A percentile compares a stretch with the other conserved stretches of the same genome.
Evolutionary conservation across 2,797 vertebrate species (phyloP).

Genomic region (Cossypha caffra): DNA sequence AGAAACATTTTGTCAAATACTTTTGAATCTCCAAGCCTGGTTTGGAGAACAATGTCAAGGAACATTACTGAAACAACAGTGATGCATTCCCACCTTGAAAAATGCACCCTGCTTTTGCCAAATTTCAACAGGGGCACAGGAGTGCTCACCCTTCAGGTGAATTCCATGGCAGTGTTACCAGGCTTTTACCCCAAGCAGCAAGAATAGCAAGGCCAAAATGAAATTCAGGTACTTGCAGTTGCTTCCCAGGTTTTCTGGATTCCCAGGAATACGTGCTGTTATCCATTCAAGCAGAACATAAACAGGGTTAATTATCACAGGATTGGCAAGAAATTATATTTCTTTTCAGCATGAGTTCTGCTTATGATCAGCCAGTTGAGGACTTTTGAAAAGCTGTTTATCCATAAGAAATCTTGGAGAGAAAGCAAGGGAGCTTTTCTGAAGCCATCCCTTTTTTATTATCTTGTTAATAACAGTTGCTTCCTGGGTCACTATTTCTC

Average conservation of each 20-base stretch:
- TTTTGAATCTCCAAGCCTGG: not conserved
- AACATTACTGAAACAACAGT: not conserved
- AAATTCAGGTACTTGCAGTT: not conserved
- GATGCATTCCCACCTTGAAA: not conserved
- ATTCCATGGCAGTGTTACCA: not conserved
- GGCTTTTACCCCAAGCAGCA: not conserved
- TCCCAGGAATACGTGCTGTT: not conserved
- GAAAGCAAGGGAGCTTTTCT: not conserved
- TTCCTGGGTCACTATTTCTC: not conserved
- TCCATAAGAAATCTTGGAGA: not conserved
- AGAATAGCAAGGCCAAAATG: not conserved
- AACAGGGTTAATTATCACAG: conserved; percentile 43
- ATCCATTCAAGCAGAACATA: conserved; percentile 17
- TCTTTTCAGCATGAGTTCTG: not conserved
- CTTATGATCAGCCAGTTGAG: not conserved
- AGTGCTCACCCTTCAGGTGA: not conserved
- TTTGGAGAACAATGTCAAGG: not conserved
- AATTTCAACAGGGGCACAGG: not conserved
- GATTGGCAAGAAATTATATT: not conserved
- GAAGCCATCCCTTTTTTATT: not conserved
- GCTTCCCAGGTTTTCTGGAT: not conserved
- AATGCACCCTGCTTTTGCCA: not conserved
- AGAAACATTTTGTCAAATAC: not conserved
- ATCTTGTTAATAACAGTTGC: not conserved
- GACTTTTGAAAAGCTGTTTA: not conserved